Conservation (phyloP, 2,113 vertebrate species). For the Peromyscus californicus region DNA sequence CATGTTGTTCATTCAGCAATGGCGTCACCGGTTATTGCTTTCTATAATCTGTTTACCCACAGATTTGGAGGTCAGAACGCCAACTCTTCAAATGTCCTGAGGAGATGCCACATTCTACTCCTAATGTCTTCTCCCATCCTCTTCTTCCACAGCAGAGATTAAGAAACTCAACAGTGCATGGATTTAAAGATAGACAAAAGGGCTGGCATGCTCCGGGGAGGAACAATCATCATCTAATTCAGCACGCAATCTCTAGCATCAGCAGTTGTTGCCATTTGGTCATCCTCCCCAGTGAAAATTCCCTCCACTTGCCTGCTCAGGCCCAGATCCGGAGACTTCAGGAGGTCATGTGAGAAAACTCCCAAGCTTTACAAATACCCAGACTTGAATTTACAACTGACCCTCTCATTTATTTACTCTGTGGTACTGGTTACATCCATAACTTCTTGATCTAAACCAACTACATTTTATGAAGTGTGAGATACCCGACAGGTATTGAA, state of each 20-base stretch:
- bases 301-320: background rate
- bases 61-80: background rate
- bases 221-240: background rate
- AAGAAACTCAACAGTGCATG: conserved; percentile 15
- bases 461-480: background rate
- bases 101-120: conserved; percentile 29
- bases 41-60: background rate
- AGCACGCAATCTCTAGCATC: background rate
- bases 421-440: background rate
- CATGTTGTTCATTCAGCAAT: background rate
- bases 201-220: background rate
- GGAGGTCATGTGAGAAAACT: background rate
- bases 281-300: background rate
- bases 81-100: background rate
- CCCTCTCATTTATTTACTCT: background rate
- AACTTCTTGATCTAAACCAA: conserved; percentile 11
- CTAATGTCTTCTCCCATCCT: background rate
- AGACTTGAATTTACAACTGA: background rate
- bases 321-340: background rate
- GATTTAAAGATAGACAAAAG: background rate
- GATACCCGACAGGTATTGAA: background rate
- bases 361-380: background rate
- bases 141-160: conserved; percentile 17
- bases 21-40: conserved; percentile 33
- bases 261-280: background rate